Base-by-base conservation (phyloP, 2,797 vertebrate species). In the Heliangelus exortis region DNA sequence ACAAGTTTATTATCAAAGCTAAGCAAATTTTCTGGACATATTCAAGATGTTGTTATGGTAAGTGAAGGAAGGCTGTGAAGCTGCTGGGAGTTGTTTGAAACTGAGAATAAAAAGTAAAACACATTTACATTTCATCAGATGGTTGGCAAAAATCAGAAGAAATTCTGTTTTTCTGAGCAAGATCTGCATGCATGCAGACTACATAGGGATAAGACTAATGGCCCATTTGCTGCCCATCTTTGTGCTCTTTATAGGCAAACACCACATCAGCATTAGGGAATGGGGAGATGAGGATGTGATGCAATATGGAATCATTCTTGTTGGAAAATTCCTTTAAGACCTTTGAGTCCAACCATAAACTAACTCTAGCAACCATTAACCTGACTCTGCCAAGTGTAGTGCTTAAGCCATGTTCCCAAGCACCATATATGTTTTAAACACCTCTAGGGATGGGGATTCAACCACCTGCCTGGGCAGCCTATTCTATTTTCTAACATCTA, bases 1-100 rank as follows among this genome's bases (percentile, higher is more conserved):
- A 47, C 22, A 89, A 92, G n/a, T 93, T 91, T 65, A 41, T 84
- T 81, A 75, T 66, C 45, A 72, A 90, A 87, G 21, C 36, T 71
- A 92, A 75, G 48, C 43, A 69, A 51, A 78, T 84, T 74, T 94
- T 91, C 26, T 91, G 73, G 84, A 73, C 23, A 0, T 51, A 67
- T 59, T 33, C 47, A 75, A 48, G 33, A 67, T 95, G 34, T 33
- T 87, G 25, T 54, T 79, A 43, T 26, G 39, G 29, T 84, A 73
- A 77, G 34, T 36, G 67, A 80, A 79, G 68, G 57, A 82, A 72
- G 16, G 9, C 41, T 68, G 43, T 69, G 74, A 59, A 76, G 17
- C 74, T 71, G 10, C 55, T 85, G 92, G 33, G 34, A 65, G 66
- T 66, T 74, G 8, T 36, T 79, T 66, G 68, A 78, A 91, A 65